Percentiles rank a stretch among this genome's conserved stretches.
phyloP scores from a whole-genome alignment of 1,140 invertebrate genomes.

The Steinernema feltiae region DNA sequence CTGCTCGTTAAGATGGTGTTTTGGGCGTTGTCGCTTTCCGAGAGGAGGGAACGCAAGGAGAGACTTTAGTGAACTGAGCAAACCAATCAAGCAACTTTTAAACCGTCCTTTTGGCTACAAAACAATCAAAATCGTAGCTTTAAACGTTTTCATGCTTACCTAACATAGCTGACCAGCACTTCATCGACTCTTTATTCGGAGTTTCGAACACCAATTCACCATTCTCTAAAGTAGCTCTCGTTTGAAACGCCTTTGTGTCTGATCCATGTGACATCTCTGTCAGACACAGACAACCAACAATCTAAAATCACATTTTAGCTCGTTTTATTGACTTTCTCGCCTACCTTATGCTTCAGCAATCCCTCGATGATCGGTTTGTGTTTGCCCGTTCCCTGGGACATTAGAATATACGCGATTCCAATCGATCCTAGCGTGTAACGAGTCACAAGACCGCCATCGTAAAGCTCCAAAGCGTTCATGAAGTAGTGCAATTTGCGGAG shows the following conservation, averaged over 20 bases:
- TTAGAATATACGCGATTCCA: slow-evolving; percentile 21
- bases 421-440: neutral
- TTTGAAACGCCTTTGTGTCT: slow-evolving; percentile 81
- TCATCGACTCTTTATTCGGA: slow-evolving; percentile 84
- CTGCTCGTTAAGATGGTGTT: too few species aligned
- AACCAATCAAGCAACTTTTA: too few species aligned
- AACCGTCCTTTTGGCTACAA: too few species aligned
- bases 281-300: slow-evolving; percentile 75
- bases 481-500: neutral
- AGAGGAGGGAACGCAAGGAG: too few species aligned
- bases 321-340: neutral
- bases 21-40: too few species aligned
- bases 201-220: slow-evolving; percentile 81
- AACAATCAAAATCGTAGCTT: too few species aligned
- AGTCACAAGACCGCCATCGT: neutral
- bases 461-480: neutral
- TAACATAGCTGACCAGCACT: slow-evolving; percentile 87
- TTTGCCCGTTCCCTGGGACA: slow-evolving; percentile 18
- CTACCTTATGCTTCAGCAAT: slow-evolving; percentile 65
- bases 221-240: slow-evolving; percentile 79
- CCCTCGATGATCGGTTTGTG: slow-evolving; percentile 56
- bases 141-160: too few species aligned
- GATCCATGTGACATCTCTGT: slow-evolving; percentile 90
- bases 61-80: too few species aligned
- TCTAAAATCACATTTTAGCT: slow-evolving; percentile 58